Evolutionary conservation across 2,113 vertebrate genomes (phyloP).

Genomic region (Larimichthys crocea): DNA sequence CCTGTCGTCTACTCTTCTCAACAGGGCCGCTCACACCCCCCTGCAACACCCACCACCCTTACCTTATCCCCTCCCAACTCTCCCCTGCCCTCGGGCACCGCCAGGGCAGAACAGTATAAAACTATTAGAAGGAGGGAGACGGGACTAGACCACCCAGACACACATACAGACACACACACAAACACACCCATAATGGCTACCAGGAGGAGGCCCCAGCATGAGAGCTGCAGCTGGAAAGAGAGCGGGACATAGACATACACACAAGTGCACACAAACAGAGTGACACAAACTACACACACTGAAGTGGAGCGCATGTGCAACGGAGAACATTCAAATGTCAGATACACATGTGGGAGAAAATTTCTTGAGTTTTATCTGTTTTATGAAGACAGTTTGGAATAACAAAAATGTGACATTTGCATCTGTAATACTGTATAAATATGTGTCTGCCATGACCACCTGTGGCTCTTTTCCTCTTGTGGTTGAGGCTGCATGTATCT

Average conservation of each 20-base stretch:
- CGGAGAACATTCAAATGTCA: slow-evolving; percentile 63
- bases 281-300: slow-evolving; percentile 55
- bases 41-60: slow-evolving; percentile 70
- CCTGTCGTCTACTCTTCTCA: slow-evolving; percentile 89
- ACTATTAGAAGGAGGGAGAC: slow-evolving; percentile 82
- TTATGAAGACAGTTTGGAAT: slow-evolving; percentile 13
- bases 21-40: slow-evolving; percentile 86
- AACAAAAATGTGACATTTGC: slow-evolving; percentile 32
- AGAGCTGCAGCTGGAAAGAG: slow-evolving; percentile 79
- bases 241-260: slow-evolving; percentile 36
- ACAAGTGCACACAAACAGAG: not conserved
- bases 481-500: not conserved
- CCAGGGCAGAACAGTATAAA: slow-evolving; percentile 91
- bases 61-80: slow-evolving; percentile 34
- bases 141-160: slow-evolving; percentile 93
- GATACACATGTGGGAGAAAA: slow-evolving; percentile 54
- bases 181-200: slow-evolving; percentile 85
- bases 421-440: slow-evolving; percentile 45
- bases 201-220: slow-evolving; percentile 84
- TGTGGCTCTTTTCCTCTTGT: slow-evolving; percentile 28
- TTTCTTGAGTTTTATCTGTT: slow-evolving; percentile 31
- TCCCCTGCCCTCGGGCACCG: slow-evolving; percentile 90
- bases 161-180: slow-evolving; percentile 71
- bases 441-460: slow-evolving; percentile 55
- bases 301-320: slow-evolving; percentile 25